phyloP scores from a whole-genome alignment of 2,113 vertebrate species.

The Calcarius ornatus region DNA sequence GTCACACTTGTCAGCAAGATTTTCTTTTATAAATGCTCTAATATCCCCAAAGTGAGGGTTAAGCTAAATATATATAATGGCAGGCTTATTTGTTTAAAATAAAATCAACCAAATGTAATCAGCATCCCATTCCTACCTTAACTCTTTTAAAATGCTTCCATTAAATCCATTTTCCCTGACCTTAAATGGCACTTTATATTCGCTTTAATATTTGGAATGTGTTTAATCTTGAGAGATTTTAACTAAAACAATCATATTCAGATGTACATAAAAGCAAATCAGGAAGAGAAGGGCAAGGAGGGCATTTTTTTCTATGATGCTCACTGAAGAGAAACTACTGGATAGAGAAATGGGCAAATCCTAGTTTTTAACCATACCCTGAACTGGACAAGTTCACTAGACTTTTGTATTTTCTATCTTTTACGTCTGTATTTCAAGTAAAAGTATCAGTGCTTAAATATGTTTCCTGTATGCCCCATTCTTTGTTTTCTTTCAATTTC shows the following conservation, averaged over 20 bases:
- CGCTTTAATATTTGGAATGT: background rate
- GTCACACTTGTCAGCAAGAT: background rate
- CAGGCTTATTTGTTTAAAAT: background rate
- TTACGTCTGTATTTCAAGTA: background rate
- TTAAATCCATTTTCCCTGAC: rapidly evolving
- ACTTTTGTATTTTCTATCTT: background rate
- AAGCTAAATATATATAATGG: background rate
- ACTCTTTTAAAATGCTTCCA: background rate
- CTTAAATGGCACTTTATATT: background rate
- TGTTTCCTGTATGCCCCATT: rapidly evolving
- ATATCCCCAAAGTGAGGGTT: background rate
- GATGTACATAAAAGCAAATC: background rate
- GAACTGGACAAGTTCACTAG: background rate
- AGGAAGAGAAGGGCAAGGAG: background rate
- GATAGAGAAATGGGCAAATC: background rate
- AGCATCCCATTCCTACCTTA: background rate
- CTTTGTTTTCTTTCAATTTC: background rate
- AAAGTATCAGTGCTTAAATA: background rate
- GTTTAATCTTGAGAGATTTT: background rate
- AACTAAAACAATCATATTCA: background rate
- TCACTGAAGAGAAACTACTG: background rate
- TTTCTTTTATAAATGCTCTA: background rate
- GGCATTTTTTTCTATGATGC: background rate
- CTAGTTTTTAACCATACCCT: background rate
- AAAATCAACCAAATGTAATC: background rate